Base-by-base conservation (phyloP, 2,888 invertebrate genomes). In the Petrolisthes manimaculis region DNA sequence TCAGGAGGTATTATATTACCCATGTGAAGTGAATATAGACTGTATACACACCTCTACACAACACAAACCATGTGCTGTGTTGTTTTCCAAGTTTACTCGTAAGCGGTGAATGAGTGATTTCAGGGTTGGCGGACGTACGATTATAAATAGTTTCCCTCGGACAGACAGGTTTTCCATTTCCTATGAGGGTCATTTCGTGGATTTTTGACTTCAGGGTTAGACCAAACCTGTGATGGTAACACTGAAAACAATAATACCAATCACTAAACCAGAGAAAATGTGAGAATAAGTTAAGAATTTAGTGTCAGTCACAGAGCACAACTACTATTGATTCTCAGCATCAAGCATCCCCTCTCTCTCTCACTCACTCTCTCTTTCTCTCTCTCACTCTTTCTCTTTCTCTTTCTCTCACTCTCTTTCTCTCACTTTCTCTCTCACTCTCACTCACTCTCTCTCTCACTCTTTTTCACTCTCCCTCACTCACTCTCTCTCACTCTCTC, bases 251-350 rank as follows among this genome's bases (percentile, higher is more conserved):
- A 37, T 37, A 37, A 37, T 37, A 37, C 37, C 37, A 37, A 1
- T 37, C 37, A 37, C 37, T 2, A 37, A 37, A 37, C 37, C 1
- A 37, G 37, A 37, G 37, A 37, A 67, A 67, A 18, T 55, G 14
- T 12, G n/a, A 69, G 51, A 71, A 69, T 69, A 61, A 85, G 71
- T 80, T 71, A 75, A 55, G 8, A 85, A 55, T 67, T 69, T 79
- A 79, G 79, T 56, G 87, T 83, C 61, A 86, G 82, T 77, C 82
- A 71, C 87, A 84, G 71, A 87, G 71, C 87, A 87, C 83, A 79
- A 83, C 83, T 83, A 83, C 83, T 87, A 87, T 87, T 87, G 87
- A 87, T 87, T 87, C 83, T 14, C 87, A 87, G 87, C 87, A 87
- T 87, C 87, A 83, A 84, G 87, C 87, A 87, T 87, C 86, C 61